Conservation (phyloP, 2,797 vertebrate genomes). For the Nannoperca australis region DNA sequence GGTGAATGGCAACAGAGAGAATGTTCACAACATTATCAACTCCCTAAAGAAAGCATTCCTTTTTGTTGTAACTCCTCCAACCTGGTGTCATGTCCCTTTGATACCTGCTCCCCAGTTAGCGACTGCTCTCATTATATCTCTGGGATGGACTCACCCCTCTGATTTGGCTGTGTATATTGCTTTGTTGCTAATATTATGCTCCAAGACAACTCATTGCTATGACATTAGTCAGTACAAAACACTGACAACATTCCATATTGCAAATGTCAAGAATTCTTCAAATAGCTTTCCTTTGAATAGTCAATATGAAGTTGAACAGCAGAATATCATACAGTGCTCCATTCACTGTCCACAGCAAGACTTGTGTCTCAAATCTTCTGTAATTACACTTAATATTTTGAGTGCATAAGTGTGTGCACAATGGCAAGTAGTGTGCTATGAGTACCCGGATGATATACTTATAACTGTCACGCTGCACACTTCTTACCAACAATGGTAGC, state of each 20-base stretch:
- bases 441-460: too few species aligned
- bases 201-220: conserved; percentile 46
- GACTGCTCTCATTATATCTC: not conserved
- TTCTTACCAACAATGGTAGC: too few species aligned
- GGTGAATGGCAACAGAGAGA: conserved; percentile 11
- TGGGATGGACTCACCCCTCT: conserved; percentile 15
- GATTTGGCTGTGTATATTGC: conserved; percentile 8
- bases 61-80: conserved; percentile 13
- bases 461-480: too few species aligned
- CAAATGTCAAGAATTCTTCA: conserved; percentile 51
- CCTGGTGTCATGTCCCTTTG: conserved; percentile 28
- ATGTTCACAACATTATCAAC: conserved; percentile 18
- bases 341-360: conserved; percentile 1
- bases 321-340: not conserved
- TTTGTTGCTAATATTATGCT: conserved; percentile 17
- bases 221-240: conserved; percentile 41
- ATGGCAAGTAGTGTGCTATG: too few species aligned
- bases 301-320: not conserved
- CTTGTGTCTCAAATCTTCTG: too few species aligned
- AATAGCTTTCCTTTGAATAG: conserved; percentile 26
- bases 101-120: conserved; percentile 9
- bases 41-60: not conserved
- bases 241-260: conserved; percentile 21
- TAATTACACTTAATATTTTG: too few species aligned
- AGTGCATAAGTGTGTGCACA: too few species aligned